Evolutionary conservation across 2,888 invertebrate genomes (phyloP), one percentile per base, ranked within the genome.

Genomic region (Andrena hattorfiana): DNA sequence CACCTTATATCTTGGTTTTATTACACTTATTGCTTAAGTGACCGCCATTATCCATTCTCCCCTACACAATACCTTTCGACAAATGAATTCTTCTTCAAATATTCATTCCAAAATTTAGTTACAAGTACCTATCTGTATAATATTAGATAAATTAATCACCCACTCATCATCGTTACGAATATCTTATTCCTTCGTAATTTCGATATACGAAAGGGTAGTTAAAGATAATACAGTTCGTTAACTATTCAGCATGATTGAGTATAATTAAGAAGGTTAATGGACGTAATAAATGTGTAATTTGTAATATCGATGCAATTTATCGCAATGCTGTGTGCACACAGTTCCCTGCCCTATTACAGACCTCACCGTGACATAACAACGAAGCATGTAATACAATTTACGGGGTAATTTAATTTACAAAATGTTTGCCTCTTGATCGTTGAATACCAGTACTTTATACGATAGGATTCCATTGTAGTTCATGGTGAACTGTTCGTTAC

Each of bases 271-370:
- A 49, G 51, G n/a, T 59, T 60, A 77, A 23, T 60, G 2, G 7
- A 10, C 16, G 10, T 30, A 78, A 74, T 74, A 62, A 62, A 67
- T 67, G 66, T 26, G 67, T 60, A 26, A 30, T 42, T n/a, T 49
- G 7, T 8, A 13, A 35, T 26, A 20, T 51, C 49, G 5, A 23
- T 35, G 6, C 28, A 26, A 4, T 64, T n/a, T 32, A 70, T 20
- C 20, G 20, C 7, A 13, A 56, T 56, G 10, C 20, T 13, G 23
- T 26, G 23, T 20, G 20, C n/a, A 20, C 20, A 51, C 26, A 56
- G 26, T 26, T 56, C 23, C 42, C 16, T 42, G 56, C 30, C 35
- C 16, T 20, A 20, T 66, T 23, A 66, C 13, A 42, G 20, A 28
- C 42, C 42, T 16, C 5, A 1, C 5, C 32, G 13, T 26, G 28